Conservation (phyloP, 2,113 vertebrate genomes). For the Picathartes gymnocephalus region DNA sequence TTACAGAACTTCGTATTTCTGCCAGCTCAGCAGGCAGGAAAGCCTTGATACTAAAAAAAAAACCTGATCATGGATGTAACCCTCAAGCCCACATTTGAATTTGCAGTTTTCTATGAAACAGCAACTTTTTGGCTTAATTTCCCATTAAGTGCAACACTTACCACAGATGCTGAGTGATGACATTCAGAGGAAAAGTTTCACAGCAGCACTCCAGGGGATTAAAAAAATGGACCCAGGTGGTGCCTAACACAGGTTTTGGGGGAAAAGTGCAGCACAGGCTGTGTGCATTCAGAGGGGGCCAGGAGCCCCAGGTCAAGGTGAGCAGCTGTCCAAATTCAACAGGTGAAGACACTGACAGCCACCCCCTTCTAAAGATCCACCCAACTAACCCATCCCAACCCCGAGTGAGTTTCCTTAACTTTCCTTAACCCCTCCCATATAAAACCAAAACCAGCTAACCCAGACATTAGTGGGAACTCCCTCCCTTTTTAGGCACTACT, state of each 20-base stretch:
- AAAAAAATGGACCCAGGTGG: fast-evolving
- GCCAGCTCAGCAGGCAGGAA: neutral
- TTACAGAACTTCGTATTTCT: neutral
- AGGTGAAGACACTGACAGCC: fast-evolving
- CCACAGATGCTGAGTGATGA: fast-evolving
- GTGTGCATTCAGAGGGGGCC: fast-evolving
- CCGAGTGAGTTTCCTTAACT: too few species aligned
- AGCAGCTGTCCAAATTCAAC: too few species aligned
- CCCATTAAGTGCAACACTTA: neutral
- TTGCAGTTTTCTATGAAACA: neutral
- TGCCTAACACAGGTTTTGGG: fast-evolving
- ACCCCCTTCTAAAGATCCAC: fast-evolving
- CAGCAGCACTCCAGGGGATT: fast-evolving
- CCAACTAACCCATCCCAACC: fast-evolving
- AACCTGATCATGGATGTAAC: fast-evolving
- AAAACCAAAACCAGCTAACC: too few species aligned
- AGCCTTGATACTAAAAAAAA: neutral
- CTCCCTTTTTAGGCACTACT: fast-evolving
- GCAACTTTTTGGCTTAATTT: fast-evolving
- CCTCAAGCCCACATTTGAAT: neutral
- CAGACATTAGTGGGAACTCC: fast-evolving
- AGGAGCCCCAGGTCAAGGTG: fast-evolving
- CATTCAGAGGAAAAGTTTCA: neutral
- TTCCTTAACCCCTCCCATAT: neutral
- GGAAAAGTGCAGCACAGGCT: neutral